These are phyloP conservation scores for Raphicerus campestris DNA, from an alignment of 2,113 vertebrate genomes.

Conservation along the genomic window DNA sequence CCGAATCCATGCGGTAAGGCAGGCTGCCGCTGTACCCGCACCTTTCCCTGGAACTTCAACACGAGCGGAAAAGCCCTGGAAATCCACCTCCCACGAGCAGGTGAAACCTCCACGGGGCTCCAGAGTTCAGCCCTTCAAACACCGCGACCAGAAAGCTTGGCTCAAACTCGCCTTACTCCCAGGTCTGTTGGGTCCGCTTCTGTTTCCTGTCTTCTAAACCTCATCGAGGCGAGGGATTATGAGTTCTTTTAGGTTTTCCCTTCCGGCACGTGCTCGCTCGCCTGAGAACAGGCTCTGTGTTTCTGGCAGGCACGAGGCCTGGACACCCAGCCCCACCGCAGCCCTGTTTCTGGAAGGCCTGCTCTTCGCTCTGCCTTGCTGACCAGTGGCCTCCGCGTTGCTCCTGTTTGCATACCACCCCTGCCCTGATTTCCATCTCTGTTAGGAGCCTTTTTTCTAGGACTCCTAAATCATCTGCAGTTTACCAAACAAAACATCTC, in stretches of 20 bases:
- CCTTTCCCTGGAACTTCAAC: neutral
- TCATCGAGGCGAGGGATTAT: neutral
- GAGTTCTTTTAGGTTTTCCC: neutral
- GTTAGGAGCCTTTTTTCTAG: neutral
- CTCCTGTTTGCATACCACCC: neutral
- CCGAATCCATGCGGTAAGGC: accelerated
- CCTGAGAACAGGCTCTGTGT: neutral
- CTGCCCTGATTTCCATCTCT: neutral
- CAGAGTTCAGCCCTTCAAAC: neutral
- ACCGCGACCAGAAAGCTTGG: neutral
- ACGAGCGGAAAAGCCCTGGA: neutral
- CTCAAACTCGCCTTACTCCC: neutral
- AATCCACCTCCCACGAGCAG: neutral
- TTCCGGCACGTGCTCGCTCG: neutral
- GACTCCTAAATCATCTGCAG: neutral
- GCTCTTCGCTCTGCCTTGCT: neutral
- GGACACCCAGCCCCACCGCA: neutral
- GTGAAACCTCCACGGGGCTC: neutral
- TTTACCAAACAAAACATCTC: neutral
- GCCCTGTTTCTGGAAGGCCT: neutral
- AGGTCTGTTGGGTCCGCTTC: neutral
- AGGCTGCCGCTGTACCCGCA: neutral
- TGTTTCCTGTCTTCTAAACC: neutral
- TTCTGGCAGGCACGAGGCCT: neutral
- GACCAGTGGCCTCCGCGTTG: neutral